phyloP scores from a whole-genome alignment of 2,113 vertebrate genomes.

The Dasyprocta punctata region DNA sequence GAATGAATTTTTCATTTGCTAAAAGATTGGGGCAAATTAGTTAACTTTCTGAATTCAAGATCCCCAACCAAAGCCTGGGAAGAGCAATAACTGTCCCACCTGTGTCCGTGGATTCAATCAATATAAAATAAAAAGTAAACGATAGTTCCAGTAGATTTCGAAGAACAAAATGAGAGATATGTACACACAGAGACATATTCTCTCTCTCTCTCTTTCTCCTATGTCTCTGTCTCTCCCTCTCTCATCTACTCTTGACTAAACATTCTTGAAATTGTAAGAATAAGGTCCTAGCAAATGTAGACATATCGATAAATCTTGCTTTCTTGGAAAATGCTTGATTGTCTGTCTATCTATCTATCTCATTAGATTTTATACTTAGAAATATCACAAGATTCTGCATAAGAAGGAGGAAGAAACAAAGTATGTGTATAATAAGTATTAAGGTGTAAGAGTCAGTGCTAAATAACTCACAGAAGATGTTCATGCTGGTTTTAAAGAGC shows the following conservation, averaged over 20 bases:
- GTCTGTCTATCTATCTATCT: background rate
- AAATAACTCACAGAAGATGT: background rate
- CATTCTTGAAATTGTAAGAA: background rate
- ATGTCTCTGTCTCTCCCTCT: background rate
- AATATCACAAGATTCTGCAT: background rate
- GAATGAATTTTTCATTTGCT: background rate
- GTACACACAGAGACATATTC: background rate
- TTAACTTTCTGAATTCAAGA: background rate
- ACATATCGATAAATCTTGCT: background rate
- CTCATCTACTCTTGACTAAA: background rate
- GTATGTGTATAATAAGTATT: background rate
- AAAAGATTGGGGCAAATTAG: background rate
- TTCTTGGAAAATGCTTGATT: background rate
- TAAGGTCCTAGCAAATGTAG: background rate
- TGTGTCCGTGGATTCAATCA: background rate
- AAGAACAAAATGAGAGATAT: background rate
- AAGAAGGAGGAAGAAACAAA: background rate
- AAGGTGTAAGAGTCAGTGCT: background rate
- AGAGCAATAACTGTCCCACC: background rate
- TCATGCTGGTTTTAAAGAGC: background rate
- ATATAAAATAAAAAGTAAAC: background rate
- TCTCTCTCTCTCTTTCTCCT: background rate
- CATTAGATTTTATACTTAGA: background rate
- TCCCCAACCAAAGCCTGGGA: background rate
- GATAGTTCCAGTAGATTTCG: no score